These are phyloP conservation scores for Pipistrellus pygmaeus DNA, from an alignment of 2,797 vertebrate species.

Conservation along the genomic window DNA sequence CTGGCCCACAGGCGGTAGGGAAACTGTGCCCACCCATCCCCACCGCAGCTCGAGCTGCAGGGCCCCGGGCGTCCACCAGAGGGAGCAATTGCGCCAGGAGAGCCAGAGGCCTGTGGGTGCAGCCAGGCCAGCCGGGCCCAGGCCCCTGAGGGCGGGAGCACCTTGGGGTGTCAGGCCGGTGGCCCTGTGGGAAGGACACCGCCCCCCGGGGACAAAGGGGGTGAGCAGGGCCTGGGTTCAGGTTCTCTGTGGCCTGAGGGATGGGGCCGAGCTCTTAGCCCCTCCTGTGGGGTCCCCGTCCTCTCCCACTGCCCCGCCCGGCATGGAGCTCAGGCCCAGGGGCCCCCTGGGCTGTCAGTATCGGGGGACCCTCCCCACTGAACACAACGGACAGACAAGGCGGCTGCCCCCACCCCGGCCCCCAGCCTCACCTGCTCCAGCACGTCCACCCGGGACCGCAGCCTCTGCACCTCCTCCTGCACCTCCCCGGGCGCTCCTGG, in stretches of 20 bases:
- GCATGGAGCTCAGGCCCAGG: background rate
- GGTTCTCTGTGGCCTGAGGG: accelerated
- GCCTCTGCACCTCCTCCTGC: constrained; percentile 91
- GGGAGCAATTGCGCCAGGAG: background rate
- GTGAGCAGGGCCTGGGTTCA: background rate
- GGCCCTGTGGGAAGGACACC: background rate
- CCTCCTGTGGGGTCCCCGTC: background rate
- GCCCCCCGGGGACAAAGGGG: background rate
- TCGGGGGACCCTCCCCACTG: too few species aligned
- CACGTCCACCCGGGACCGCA: constrained; percentile 91
- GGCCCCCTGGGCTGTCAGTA: background rate
- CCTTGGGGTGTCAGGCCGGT: too few species aligned
- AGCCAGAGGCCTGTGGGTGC: accelerated
- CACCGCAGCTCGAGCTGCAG: too few species aligned
- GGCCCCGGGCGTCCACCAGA: background rate
- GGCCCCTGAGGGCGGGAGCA: background rate
- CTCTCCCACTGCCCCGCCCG: accelerated
- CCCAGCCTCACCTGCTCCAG: constrained; percentile 92
- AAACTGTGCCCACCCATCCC: background rate
- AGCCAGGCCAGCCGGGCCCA: accelerated
- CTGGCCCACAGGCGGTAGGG: background rate
- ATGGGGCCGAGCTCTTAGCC: background rate
- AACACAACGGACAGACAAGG: background rate
- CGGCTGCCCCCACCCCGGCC: background rate
- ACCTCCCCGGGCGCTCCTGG: constrained; percentile 84